Percentiles rank a stretch among this genome's conserved stretches.
These are phyloP conservation scores for Sphaerodactylus townsendi DNA, from an alignment of 2,113 vertebrate genomes.

Conservation along the genomic window DNA sequence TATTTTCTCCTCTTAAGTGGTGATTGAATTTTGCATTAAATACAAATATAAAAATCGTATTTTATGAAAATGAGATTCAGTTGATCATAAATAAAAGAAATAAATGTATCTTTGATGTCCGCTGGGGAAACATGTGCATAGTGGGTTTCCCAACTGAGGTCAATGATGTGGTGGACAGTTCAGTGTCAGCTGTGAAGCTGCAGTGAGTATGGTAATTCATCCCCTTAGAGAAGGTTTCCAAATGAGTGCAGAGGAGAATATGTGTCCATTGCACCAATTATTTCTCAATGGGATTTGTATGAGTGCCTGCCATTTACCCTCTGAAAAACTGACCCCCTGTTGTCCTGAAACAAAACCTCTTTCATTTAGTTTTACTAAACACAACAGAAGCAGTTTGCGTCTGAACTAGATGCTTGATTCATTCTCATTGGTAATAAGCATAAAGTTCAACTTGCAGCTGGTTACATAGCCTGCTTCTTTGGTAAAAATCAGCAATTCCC, in stretches of 20 bases:
- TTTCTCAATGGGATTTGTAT: constrained; percentile 38
- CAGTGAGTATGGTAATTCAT: constrained; percentile 32
- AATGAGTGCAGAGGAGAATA: constrained; percentile 21
- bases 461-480: neutral
- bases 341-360: constrained; percentile 27
- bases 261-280: constrained; percentile 21
- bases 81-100: constrained; percentile 48
- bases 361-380: constrained; percentile 38
- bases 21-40: constrained; percentile 58
- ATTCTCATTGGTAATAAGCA: neutral
- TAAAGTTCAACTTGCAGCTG: neutral
- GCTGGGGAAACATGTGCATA: constrained; percentile 18
- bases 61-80: constrained; percentile 29
- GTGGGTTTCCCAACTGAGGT: constrained; percentile 31
- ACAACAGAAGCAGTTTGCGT: neutral
- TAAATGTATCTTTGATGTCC: constrained; percentile 18
- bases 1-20: constrained; percentile 54
- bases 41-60: constrained; percentile 43
- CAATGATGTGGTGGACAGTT: constrained; percentile 39
- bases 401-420: constrained; percentile 9
- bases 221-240: constrained; percentile 39
- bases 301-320: constrained; percentile 19
- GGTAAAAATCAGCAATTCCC: neutral
- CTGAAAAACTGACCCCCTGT: constrained; percentile 40
- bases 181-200: constrained; percentile 44